These are phyloP conservation scores for Zygogramma bicolorata DNA, from an alignment of 2,888 invertebrate species.

Conservation along the genomic window DNA sequence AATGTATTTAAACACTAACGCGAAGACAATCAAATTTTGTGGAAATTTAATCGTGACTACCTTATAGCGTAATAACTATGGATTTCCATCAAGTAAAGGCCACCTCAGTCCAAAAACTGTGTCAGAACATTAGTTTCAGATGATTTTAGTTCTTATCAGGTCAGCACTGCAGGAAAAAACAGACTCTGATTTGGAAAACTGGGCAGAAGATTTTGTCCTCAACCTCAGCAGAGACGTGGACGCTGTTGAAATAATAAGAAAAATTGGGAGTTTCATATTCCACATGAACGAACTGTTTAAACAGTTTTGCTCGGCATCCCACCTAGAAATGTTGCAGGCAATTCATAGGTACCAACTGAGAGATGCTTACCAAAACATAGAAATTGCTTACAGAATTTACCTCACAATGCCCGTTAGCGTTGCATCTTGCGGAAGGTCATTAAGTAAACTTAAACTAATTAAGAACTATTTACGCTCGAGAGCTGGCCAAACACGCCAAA, in stretches of 20 bases:
- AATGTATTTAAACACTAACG: no score
- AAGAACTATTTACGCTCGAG: background rate
- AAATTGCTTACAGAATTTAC: background rate
- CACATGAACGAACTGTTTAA: background rate
- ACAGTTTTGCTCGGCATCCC: background rate
- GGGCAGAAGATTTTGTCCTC: background rate
- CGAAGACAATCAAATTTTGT: no score
- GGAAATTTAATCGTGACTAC: no score
- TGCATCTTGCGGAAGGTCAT: background rate
- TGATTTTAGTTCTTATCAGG: background rate
- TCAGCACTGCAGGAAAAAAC: background rate
- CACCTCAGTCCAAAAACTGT: no score
- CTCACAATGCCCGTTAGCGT: background rate
- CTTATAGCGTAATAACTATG: no score
- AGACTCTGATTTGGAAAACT: background rate
- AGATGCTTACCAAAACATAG: background rate
- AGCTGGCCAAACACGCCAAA: background rate
- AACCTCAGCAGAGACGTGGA: background rate
- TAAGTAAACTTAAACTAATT: no score
- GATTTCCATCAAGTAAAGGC: no score
- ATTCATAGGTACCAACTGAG: background rate
- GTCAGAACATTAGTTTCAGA: no score
- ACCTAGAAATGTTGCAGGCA: background rate
- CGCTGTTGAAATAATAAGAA: background rate
- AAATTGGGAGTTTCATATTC: background rate